Base-by-base conservation (phyloP, 1,140 invertebrate species). In the Drosophila malerkotliana region DNA sequence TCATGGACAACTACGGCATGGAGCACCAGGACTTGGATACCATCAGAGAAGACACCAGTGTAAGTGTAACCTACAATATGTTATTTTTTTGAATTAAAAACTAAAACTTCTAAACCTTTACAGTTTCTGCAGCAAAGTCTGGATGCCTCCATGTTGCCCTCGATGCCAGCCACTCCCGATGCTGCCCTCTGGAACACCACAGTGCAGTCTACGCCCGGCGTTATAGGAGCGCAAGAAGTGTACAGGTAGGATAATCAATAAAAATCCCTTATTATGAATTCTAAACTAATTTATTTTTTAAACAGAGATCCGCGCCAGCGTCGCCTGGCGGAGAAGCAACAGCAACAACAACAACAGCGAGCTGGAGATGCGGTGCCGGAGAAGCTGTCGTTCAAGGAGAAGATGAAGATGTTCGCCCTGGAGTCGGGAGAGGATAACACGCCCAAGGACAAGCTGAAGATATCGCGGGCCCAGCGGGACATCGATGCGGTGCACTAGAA, bases 341-440 rank as follows among this genome's bases (percentile, higher is more conserved):
- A 95, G 49, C 94, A 95, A 74, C 94, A 95, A 66, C 93, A 95
- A 63, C 94, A 94, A 76, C 93, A 92, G 93, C 94, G 92, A 91
- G 93, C 84, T 60, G 92, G 93, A 57, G 93, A 94, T 59, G 94
- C 96, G 6, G 95, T 97, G 55, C 97, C 97, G 1, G 97, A 98
- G 90, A 98, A 98, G 84, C 92, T 98, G 8, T 96, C 96, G 54
- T 98, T 98, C 91, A 97, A 97, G 91, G 97, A 98, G 91, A 98
- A 98, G 92, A 98, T 98, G 97, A 98, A 98, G 92, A 98, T 98
- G 97, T 98, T 98, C 93, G 97, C 97, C 10, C 95, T 97, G 93
- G 97, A 98, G 92, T 96, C 96, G 1, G 97, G 97, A 24, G 97
- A 98, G 92, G 94, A 95, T 79, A 94, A 95, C 72, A 97, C 97